Conservation (phyloP, 2,888 invertebrate genomes). For the Drosophila limbata region DNA sequence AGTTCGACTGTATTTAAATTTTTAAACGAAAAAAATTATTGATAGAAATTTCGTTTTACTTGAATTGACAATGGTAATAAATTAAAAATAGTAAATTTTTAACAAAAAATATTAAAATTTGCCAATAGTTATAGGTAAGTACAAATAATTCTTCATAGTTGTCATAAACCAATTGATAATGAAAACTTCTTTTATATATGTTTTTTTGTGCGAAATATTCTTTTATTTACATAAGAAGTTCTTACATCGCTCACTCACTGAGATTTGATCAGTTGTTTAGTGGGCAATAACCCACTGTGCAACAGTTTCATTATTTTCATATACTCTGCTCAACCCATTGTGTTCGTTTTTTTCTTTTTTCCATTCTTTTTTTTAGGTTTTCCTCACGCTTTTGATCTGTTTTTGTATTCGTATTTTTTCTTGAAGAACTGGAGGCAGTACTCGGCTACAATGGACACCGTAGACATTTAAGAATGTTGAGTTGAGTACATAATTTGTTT, state of each 20-base stretch:
- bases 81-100: no score
- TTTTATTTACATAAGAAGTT: no score
- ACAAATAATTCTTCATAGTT: no score
- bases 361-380: background rate
- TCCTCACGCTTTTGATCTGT: conserved; percentile 9
- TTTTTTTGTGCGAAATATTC: no score
- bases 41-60: no score
- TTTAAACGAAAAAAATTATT: no score
- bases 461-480: conserved; percentile 69
- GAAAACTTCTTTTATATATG: no score
- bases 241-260: background rate
- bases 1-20: no score
- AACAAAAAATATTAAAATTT: no score
- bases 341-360: conserved; percentile 4
- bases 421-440: conserved; percentile 33
- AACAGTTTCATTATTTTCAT: conserved; percentile 15
- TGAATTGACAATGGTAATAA: no score
- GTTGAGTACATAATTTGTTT: conserved; percentile 79
- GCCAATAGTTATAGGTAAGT: no score
- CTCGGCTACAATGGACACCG: conserved; percentile 59
- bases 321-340: conserved; percentile 12
- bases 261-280: background rate
- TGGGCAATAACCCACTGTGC: conserved; percentile 19
- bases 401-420: conserved; percentile 25
- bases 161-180: no score